Percentiles rank a stretch among this genome's conserved stretches.
phyloP scores from a whole-genome alignment of 2,797 vertebrate species.

The Pitangus sulphuratus region DNA sequence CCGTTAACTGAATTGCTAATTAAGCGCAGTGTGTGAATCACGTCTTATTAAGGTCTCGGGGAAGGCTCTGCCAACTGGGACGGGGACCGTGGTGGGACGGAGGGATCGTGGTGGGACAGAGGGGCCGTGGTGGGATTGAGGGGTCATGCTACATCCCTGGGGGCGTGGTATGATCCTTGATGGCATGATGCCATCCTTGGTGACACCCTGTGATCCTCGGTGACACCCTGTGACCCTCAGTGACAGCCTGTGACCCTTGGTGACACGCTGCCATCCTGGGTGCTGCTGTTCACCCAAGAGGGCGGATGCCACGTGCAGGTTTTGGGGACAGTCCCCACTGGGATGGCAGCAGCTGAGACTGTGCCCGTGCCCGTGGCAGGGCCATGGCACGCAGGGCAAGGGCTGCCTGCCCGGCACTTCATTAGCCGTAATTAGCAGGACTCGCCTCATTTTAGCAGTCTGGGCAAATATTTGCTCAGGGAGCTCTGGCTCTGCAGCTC shows the following conservation, averaged over 20 bases:
- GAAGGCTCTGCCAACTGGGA: background rate
- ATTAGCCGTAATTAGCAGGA: conserved; percentile 28
- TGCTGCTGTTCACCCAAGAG: background rate
- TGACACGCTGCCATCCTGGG: background rate
- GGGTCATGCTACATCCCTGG: background rate
- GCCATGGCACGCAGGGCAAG: background rate
- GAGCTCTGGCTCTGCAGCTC: background rate
- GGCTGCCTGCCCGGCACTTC: background rate
- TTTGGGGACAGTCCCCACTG: background rate
- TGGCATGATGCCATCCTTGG: background rate
- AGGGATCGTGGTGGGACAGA: background rate
- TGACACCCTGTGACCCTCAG: background rate
- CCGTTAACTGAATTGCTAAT: conserved; percentile 60
- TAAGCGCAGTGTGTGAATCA: conserved; percentile 52
- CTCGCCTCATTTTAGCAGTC: background rate
- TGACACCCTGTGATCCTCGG: background rate
- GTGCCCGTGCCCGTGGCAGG: background rate
- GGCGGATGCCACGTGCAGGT: fast-evolving
- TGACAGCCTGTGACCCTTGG: fast-evolving
- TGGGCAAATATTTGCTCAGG: conserved; percentile 27
- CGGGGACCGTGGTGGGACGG: background rate
- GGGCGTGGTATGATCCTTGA: background rate
- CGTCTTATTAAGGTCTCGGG: background rate
- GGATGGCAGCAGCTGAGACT: background rate
- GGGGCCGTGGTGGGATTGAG: background rate